Conservation (phyloP, 2,797 vertebrate genomes). For the Odontamblyopus lacepedii region DNA sequence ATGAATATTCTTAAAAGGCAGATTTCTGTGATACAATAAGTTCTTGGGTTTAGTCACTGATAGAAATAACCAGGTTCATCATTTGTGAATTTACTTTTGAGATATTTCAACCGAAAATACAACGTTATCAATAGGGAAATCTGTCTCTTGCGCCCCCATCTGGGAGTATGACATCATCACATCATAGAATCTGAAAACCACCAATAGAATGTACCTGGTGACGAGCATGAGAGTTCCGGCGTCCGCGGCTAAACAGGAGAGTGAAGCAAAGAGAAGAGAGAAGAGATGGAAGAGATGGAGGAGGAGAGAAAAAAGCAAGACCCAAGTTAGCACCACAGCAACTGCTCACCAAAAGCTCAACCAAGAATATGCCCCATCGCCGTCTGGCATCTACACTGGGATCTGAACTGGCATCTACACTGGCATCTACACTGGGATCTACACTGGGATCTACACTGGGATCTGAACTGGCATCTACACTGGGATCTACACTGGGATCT, state of each 20-base stretch:
- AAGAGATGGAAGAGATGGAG: conserved; percentile 25
- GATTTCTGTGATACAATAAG: too few relatives aligned
- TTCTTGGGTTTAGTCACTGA: too few relatives aligned
- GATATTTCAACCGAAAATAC: too few relatives aligned
- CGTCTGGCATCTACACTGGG: conserved; percentile 29
- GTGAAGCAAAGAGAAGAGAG: conserved; percentile 74
- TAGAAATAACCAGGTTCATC: too few relatives aligned
- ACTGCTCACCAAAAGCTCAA: conserved; percentile 61
- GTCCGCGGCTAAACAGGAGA: conserved; percentile 89
- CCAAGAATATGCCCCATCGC: conserved; percentile 39
- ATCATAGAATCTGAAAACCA: too few relatives aligned
- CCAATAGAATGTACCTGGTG: conserved; percentile 87
- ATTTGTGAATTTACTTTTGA: too few relatives aligned
- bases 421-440: conserved; percentile 19
- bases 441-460: conserved; percentile 11
- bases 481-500: conserved; percentile 25
- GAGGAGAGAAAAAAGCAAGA: conserved; percentile 55
- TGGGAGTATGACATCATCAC: too few relatives aligned
- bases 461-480: conserved; percentile 13
- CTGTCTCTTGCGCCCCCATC: too few relatives aligned
- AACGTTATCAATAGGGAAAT: too few relatives aligned
- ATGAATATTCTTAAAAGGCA: too few relatives aligned
- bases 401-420: too few relatives aligned
- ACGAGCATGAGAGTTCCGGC: conserved; percentile 96
- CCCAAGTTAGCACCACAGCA: conserved; percentile 67